These are phyloP conservation scores for Varanus salvator DNA, from an alignment of 2,113 vertebrate genomes.

Conservation along the genomic window DNA sequence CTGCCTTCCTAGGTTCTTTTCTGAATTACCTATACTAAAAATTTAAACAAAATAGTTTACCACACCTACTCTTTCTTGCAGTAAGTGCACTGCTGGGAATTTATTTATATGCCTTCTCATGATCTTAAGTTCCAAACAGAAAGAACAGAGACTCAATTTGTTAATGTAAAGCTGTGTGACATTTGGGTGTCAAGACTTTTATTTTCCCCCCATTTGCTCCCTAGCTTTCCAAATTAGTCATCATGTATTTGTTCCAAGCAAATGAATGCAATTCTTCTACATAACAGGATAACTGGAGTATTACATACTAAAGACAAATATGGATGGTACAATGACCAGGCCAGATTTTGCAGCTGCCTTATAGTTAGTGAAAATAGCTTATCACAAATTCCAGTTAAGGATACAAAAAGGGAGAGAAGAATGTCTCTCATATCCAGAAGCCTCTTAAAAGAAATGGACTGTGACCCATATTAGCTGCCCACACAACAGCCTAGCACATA, in stretches of 20 bases:
- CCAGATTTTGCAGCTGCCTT: neutral
- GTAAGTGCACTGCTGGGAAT: neutral
- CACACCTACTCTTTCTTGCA: neutral
- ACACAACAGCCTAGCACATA: neutral
- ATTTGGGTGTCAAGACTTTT: neutral
- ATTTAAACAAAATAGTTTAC: conserved; percentile 1
- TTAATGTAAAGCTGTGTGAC: fast-evolving
- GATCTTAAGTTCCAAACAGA: conserved; percentile 22
- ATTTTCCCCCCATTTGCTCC: neutral
- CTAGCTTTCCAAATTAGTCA: neutral
- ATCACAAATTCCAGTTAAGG: neutral
- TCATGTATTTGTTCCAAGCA: conserved; percentile 11
- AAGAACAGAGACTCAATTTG: conserved; percentile 29
- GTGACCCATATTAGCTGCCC: neutral
- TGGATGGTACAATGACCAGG: neutral
- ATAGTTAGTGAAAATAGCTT: neutral
- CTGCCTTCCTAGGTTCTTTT: neutral
- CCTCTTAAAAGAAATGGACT: neutral
- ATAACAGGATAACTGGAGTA: neutral
- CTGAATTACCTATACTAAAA: conserved; percentile 23
- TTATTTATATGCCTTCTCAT: conserved; percentile 3
- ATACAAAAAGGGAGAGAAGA: neutral
- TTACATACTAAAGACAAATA: neutral
- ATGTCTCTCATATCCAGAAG: neutral
- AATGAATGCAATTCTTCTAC: conserved; percentile 19